These are phyloP conservation scores for Cotesia chilonis DNA, from an alignment of 1,140 invertebrate species.

Conservation along the genomic window DNA sequence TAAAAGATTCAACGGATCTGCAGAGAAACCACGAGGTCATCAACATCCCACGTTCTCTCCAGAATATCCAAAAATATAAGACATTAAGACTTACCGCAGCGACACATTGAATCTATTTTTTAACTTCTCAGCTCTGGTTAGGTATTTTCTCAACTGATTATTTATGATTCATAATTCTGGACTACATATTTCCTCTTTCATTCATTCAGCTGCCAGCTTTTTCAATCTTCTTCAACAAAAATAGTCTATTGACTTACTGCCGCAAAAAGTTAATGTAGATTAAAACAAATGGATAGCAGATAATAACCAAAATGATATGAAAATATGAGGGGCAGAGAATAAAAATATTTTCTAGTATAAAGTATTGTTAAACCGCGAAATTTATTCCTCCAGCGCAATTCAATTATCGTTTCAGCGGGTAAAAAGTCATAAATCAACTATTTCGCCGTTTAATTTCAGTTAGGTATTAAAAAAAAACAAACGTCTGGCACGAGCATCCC, in stretches of 20 bases:
- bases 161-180: too few relatives aligned
- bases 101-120: too few relatives aligned
- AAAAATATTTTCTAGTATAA: neutral
- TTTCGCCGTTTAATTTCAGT: conserved; percentile 25
- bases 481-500: neutral
- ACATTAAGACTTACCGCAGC: too few relatives aligned
- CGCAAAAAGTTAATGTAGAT: neutral
- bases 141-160: too few relatives aligned
- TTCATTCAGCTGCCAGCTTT: too few relatives aligned
- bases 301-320: conserved; percentile 16
- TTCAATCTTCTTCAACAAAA: neutral
- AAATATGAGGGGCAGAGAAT: neutral
- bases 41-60: too few relatives aligned
- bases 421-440: conserved; percentile 26
- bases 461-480: neutral
- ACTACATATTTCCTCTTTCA: too few relatives aligned
- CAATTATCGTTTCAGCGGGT: conserved; percentile 32
- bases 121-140: too few relatives aligned
- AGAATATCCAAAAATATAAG: too few relatives aligned
- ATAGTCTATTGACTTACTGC: conserved; percentile 4
- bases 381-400: conserved; percentile 36
- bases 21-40: too few relatives aligned
- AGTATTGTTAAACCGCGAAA: conserved; percentile 30
- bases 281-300: neutral
- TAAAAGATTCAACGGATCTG: too few relatives aligned